Conservation (phyloP, 2,888 invertebrate species). For the Raillietiella orientalis region DNA sequence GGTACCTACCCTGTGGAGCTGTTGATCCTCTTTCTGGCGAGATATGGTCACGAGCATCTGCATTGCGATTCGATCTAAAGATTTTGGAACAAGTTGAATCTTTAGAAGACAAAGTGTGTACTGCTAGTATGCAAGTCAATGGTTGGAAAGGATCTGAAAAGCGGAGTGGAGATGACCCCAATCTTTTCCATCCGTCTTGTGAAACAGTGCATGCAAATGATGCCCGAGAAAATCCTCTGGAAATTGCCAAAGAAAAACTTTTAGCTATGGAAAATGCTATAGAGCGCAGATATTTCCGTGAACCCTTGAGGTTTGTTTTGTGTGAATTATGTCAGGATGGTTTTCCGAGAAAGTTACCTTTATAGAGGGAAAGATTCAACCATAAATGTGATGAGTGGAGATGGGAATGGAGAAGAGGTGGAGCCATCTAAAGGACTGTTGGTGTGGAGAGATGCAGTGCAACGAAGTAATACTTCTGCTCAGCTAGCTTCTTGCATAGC, state of each 20-base stretch:
- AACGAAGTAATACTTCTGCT: conserved; percentile 48
- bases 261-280: conserved; percentile 58
- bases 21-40: too few species aligned
- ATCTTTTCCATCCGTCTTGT: too few species aligned
- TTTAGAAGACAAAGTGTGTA: conserved; percentile 55
- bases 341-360: background rate
- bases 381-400: conserved; percentile 3
- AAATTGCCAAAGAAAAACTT: conserved; percentile 32
- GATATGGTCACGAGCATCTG: too few species aligned
- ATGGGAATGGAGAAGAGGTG: conserved; percentile 8
- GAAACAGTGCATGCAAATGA: too few species aligned
- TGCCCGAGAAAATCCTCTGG: conserved; percentile 11
- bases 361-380: too few species aligned
- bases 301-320: conserved; percentile 26
- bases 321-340: background rate
- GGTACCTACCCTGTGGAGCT: too few species aligned
- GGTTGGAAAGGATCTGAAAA: too few species aligned
- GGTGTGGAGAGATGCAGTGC: conserved; percentile 59
- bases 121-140: conserved; percentile 69
- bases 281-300: conserved; percentile 69
- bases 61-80: conserved; percentile 44
- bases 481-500: conserved; percentile 67
- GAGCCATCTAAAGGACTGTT: conserved; percentile 33
- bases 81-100: conserved; percentile 50
- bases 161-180: too few species aligned